Evolutionary conservation across 2,113 vertebrate species (phyloP).

Genomic region (Ctenomys sociabilis): DNA sequence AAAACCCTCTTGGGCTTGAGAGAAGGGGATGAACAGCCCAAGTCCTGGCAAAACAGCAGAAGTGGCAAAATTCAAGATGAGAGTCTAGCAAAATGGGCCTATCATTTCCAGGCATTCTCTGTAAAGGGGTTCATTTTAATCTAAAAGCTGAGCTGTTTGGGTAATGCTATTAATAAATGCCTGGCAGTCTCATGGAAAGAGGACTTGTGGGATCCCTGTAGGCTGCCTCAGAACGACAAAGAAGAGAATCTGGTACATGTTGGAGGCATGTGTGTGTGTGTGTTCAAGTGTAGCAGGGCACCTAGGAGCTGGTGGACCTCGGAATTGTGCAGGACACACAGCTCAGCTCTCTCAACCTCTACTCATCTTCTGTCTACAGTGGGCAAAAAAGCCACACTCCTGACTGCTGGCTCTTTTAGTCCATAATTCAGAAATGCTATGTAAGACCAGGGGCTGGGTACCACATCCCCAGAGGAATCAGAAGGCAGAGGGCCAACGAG

Average conservation of each 20-base stretch:
- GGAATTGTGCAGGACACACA: not conserved
- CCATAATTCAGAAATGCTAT: not conserved
- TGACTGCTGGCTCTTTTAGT: not conserved
- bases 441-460: not conserved
- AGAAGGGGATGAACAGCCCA: not conserved
- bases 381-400: not conserved
- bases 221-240: not conserved
- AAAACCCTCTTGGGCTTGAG: not conserved
- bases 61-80: not conserved
- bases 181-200: not conserved
- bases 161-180: not conserved
- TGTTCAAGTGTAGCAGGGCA: not conserved
- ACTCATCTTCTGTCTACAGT: not conserved
- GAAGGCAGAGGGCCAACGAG: not conserved
- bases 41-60: not conserved
- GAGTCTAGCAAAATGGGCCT: not conserved
- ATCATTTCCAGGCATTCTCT: not conserved
- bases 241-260: not conserved
- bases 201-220: not conserved
- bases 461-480: not conserved
- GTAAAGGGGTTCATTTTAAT: not conserved
- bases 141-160: not conserved
- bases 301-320: not conserved
- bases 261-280: not conserved
- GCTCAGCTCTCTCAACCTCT: not conserved